Base-by-base conservation (phyloP, 2,888 invertebrate species). In the Drosophila anomelani region DNA sequence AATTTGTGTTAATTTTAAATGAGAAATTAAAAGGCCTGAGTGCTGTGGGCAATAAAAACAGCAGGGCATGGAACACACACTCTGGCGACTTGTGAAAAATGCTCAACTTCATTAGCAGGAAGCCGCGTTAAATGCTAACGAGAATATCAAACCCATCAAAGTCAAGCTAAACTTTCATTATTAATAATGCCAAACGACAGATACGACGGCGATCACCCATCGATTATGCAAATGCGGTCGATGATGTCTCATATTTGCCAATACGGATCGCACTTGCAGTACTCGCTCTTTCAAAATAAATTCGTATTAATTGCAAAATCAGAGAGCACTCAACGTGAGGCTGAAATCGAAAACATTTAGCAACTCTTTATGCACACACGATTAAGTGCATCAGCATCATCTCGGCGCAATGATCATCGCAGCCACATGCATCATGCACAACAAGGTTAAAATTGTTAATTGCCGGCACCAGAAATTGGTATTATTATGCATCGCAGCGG, bases 131-230 rank as follows among this genome's bases (percentile, higher is more conserved):
- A 68, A 56, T 56, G 41, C 57, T 72, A 75, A 75, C 57, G 75
- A 72, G 72, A 72, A 64, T 47, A 75, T 75, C 41, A 23, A n/a
- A 39, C 29, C 47, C 54, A 72, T 72, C 53, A 71, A 63, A 64
- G 63, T 74, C 81, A 58, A 75, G 69, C 83, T 75, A 75, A 64
- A 74, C 76, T 79, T 78, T 88, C 81, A 75, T 75, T 83, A 83
- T 83, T 78, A 78, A 83, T 73, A 62, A 64, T 61, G 57, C 20
- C 68, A 46, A 71, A 83, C 69, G 83, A 75, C 70, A 58, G 8
- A 29, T 29, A 29, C 8, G 29, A 29, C 29, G 7, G 66, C 64
- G 51, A 66, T 66, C 67, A 67, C 47, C 57, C 47, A 64, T 66
- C 67, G 73, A 59, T 66, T 73, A 73, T 75, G 73, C 67, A 73